Conservation (phyloP, 2,797 vertebrate genomes). For the Sciurus vulgaris region DNA sequence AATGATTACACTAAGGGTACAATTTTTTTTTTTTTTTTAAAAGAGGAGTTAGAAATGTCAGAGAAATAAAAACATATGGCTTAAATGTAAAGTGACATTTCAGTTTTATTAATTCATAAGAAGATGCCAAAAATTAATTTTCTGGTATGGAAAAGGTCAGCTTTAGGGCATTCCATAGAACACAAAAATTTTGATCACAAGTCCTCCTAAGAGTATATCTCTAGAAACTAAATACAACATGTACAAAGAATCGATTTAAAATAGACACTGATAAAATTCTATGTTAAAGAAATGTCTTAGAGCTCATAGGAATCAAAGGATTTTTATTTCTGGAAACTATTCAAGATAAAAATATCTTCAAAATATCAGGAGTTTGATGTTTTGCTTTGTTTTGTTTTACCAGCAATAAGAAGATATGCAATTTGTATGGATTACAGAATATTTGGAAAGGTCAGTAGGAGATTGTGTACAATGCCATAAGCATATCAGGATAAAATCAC, state of each 20-base stretch:
- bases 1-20: conserved; percentile 13
- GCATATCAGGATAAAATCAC: background rate
- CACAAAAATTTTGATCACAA: conserved; percentile 29
- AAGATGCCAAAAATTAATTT: conserved; percentile 47
- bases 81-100: conserved; percentile 55
- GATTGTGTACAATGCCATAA: background rate
- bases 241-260: conserved; percentile 36
- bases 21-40: background rate
- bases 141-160: background rate
- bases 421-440: background rate
- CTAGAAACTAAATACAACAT: background rate
- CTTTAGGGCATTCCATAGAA: background rate
- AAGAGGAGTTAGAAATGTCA: conserved; percentile 47
- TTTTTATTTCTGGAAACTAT: background rate
- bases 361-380: background rate
- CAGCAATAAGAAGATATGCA: background rate
- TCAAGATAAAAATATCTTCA: conserved; percentile 47
- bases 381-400: background rate
- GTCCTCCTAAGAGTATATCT: background rate
- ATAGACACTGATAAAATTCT: background rate
- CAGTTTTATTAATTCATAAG: conserved; percentile 31
- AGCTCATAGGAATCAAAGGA: background rate
- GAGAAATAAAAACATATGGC: conserved; percentile 24
- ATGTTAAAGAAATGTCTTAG: conserved; percentile 42
- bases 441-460: background rate